Evolutionary conservation across 37 sponge, comb jelly and placozoan genomes (phyloP).

Genomic region (Spongilla lacustris): DNA sequence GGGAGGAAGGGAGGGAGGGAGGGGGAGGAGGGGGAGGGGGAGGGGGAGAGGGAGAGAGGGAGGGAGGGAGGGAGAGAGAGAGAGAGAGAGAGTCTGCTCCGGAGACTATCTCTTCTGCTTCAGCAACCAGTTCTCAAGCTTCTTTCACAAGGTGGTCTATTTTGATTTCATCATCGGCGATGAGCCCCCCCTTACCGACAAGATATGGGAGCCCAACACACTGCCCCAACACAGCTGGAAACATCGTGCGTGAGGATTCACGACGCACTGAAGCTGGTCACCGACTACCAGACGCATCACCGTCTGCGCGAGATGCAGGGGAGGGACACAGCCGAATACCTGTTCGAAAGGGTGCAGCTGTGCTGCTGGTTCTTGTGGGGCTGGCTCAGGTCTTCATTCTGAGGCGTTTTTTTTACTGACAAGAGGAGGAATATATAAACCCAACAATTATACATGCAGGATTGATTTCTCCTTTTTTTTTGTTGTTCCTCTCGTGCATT

Average conservation of each 20-base stretch:
- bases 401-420: conserved; percentile 88
- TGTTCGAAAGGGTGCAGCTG: conserved; percentile 85
- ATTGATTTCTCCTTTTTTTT: too few species aligned
- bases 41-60: too few species aligned
- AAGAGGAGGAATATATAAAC: conserved; percentile 79
- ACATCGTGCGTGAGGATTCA: conserved; percentile 85
- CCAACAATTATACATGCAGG: too few species aligned
- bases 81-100: too few species aligned
- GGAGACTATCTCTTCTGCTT: conserved; percentile 96
- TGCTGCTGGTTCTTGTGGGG: conserved; percentile 81
- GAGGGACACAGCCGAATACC: conserved; percentile 76
- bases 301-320: conserved; percentile 82
- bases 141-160: conserved; percentile 95
- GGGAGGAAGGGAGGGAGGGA: too few species aligned
- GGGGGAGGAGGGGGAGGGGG: too few species aligned
- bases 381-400: conserved; percentile 87
- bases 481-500: too few species aligned
- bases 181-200: conserved; percentile 63
- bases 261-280: conserved; percentile 84
- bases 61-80: too few species aligned
- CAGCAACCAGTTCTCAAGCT: conserved; percentile 98
- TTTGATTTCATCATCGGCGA: conserved; percentile 83
- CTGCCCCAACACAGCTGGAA: conserved; percentile 93
- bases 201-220: conserved; percentile 66
- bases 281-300: conserved; percentile 95